Percentiles rank a stretch among this genome's conserved stretches.
phyloP scores from a whole-genome alignment of 2,797 vertebrate genomes.

The Pangasius djambal region DNA sequence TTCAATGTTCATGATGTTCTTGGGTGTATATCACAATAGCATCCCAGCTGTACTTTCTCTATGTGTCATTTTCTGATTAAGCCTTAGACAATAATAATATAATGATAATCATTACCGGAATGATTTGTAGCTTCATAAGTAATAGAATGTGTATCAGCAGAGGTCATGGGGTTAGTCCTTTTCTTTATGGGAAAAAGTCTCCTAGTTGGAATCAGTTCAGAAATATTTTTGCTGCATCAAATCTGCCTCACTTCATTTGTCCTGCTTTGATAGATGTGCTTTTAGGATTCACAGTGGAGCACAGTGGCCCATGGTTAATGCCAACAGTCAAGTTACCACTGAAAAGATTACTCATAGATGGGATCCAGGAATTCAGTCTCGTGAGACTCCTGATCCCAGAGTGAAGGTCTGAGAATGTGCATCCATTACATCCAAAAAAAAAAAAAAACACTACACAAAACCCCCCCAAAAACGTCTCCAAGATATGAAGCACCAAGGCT shows the following conservation, averaged over 20 bases:
- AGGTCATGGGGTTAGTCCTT: background rate
- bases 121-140: background rate
- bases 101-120: background rate
- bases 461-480: too few relatives aligned
- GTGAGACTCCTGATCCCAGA: background rate
- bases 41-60: background rate
- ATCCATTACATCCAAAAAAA: background rate
- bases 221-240: background rate
- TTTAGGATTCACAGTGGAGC: background rate
- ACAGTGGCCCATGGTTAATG: background rate
- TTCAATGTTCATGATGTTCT: background rate
- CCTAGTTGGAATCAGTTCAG: background rate
- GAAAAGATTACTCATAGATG: background rate
- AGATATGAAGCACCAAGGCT: background rate
- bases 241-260: background rate
- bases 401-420: background rate
- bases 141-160: background rate
- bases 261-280: background rate
- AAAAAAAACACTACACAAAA: background rate
- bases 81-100: background rate
- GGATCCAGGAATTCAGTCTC: background rate
- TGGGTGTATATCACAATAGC: background rate
- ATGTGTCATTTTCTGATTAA: background rate
- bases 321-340: background rate
- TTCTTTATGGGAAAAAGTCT: background rate